A percentile compares a stretch with the other conserved stretches of the same genome.
phyloP scores from a whole-genome alignment of 2,888 invertebrate species.

The Oligia fasciuncula region DNA sequence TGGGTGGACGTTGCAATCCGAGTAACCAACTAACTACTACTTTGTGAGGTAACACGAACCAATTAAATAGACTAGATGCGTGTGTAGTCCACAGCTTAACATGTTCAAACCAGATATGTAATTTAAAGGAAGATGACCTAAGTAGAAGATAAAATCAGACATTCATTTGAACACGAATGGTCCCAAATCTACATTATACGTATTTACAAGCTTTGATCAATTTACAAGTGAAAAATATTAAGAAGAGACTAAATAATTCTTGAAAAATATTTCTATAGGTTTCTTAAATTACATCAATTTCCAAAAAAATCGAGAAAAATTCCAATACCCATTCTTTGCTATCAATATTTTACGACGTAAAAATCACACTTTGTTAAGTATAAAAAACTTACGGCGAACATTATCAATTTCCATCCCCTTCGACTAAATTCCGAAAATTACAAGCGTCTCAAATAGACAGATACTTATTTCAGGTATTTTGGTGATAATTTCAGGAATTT shows the following conservation, averaged over 20 bases:
- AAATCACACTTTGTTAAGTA: slow-evolving; percentile 7
- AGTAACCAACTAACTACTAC: slow-evolving; percentile 48
- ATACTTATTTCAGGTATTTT: slow-evolving; percentile 56
- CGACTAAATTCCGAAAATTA: slow-evolving; percentile 58
- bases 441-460: slow-evolving; percentile 57
- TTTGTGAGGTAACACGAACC: slow-evolving; percentile 47
- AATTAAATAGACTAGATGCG: slow-evolving; percentile 32
- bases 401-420: slow-evolving; percentile 41
- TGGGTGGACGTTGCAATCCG: slow-evolving; percentile 58
- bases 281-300: neutral
- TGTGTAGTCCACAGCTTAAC: slow-evolving; percentile 25
- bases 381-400: slow-evolving; percentile 14
- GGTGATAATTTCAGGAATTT: slow-evolving; percentile 61
- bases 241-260: neutral
- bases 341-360: neutral
- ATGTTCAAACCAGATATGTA: neutral
- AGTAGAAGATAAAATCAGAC: neutral
- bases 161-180: neutral
- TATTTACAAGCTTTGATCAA: neutral
- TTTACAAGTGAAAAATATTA: neutral
- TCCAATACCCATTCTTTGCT: neutral
- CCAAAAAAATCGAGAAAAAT: neutral
- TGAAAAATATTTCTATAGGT: neutral
- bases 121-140: neutral
- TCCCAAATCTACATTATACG: too few species aligned